Conservation (phyloP, 2,113 vertebrate species). For the Ciconia stormi region DNA sequence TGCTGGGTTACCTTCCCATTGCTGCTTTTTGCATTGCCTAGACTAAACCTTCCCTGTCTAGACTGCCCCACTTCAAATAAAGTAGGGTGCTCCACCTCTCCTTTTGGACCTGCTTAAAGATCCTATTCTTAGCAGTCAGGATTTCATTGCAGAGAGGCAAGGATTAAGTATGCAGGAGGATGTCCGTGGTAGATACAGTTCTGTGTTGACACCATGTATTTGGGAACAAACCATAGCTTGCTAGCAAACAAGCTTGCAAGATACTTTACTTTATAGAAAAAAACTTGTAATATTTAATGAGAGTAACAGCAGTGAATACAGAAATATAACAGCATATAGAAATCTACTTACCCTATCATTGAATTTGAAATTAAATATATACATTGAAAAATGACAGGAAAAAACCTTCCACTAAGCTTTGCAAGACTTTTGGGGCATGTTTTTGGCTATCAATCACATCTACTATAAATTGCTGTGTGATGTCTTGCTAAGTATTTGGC, state of each 20-base stretch:
- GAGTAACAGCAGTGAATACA: background rate
- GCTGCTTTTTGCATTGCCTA: background rate
- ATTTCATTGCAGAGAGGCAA: background rate
- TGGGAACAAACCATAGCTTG: background rate
- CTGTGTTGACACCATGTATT: background rate
- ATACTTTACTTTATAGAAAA: background rate
- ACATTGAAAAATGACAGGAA: background rate
- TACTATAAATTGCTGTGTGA: background rate
- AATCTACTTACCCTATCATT: background rate
- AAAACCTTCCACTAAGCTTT: background rate
- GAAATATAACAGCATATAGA: background rate
- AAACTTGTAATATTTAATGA: background rate
- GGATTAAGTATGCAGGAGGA: background rate
- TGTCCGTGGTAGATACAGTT: background rate
- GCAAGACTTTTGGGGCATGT: background rate
- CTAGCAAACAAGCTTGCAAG: background rate
- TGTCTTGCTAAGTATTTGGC: background rate
- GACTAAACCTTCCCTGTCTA: background rate
- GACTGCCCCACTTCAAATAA: background rate
- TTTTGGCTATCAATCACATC: background rate
- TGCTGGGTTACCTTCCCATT: background rate
- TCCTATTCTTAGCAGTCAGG: background rate
- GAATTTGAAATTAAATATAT: background rate
- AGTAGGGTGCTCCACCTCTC: background rate
- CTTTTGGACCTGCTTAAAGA: background rate